phyloP scores from a whole-genome alignment of 2,797 vertebrate genomes.

The Pipistrellus pygmaeus region DNA sequence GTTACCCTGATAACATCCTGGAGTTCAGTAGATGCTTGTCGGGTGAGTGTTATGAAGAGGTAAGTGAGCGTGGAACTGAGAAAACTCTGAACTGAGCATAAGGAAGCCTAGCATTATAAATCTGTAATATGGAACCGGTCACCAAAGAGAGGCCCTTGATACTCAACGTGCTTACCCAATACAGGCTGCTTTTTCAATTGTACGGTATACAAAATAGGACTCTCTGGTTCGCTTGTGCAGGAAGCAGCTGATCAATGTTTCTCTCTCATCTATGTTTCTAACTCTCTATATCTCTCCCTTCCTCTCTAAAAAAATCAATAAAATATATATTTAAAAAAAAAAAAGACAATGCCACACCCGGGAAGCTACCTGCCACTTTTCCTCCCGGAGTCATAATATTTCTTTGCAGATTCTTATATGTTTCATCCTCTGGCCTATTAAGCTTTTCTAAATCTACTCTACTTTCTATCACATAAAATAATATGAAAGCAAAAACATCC shows the following conservation, averaged over 20 bases:
- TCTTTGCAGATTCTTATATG: not conserved
- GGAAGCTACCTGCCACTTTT: not conserved
- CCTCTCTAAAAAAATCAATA: too few species aligned
- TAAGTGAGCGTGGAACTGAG: not conserved
- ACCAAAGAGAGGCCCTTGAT: not conserved
- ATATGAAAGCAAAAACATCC: slow-evolving; percentile 35
- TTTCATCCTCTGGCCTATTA: not conserved
- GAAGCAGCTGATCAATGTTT: too few species aligned
- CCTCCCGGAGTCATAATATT: not conserved
- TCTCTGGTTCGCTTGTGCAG: not conserved
- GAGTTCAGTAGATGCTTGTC: not conserved
- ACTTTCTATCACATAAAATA: slow-evolving; percentile 22
- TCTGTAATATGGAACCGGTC: not conserved
- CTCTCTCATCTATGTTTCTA: too few species aligned
- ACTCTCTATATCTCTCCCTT: too few species aligned
- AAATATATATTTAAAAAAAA: too few species aligned
- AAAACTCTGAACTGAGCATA: not conserved
- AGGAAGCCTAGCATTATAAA: not conserved
- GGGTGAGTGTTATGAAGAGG: not conserved
- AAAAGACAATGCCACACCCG: not conserved
- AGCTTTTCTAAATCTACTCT: not conserved
- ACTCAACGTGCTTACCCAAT: not conserved
- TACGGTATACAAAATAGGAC: not conserved
- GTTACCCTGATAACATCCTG: not conserved
- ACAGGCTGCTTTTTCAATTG: not conserved